Percentiles rank a stretch among this genome's conserved stretches.
These are phyloP conservation scores for Dendrocincla tyrannina DNA, from an alignment of 2,797 vertebrate species.

Conservation along the genomic window DNA sequence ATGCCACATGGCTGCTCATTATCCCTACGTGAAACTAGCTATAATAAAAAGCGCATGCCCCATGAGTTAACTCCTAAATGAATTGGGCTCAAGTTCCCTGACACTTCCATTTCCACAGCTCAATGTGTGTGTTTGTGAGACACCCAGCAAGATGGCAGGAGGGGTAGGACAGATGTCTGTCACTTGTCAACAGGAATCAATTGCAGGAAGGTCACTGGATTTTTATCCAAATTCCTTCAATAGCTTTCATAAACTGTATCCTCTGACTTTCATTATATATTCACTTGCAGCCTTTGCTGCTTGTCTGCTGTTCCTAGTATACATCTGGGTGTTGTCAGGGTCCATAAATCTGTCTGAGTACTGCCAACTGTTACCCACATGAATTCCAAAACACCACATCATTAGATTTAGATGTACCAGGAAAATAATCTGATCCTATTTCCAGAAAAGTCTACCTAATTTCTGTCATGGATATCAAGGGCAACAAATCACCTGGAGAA, in stretches of 20 bases:
- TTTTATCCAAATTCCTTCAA: not conserved
- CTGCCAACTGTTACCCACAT: not conserved
- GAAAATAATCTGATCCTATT: not conserved
- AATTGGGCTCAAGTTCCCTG: not conserved
- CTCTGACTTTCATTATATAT: not conserved
- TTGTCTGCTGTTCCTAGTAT: not conserved
- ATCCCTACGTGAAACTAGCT: not conserved
- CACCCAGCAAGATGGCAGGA: not conserved
- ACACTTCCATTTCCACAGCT: not conserved
- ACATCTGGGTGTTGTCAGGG: slow-evolving; percentile 19
- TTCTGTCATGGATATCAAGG: not conserved
- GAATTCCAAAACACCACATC: not conserved
- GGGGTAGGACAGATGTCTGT: not conserved
- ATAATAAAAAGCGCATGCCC: not conserved
- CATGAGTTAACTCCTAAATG: not conserved
- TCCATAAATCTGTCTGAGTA: slow-evolving; percentile 33
- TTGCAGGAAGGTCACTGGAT: not conserved
- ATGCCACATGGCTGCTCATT: slow-evolving; percentile 16
- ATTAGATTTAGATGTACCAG: not conserved
- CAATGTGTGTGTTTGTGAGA: not conserved
- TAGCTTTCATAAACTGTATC: not conserved
- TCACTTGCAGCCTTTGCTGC: not conserved
- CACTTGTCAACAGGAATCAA: not conserved
- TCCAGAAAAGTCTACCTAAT: not conserved
- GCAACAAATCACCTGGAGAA: not conserved